phyloP scores from a whole-genome alignment of 1,140 invertebrate species.

The Monomorium pharaonis region DNA sequence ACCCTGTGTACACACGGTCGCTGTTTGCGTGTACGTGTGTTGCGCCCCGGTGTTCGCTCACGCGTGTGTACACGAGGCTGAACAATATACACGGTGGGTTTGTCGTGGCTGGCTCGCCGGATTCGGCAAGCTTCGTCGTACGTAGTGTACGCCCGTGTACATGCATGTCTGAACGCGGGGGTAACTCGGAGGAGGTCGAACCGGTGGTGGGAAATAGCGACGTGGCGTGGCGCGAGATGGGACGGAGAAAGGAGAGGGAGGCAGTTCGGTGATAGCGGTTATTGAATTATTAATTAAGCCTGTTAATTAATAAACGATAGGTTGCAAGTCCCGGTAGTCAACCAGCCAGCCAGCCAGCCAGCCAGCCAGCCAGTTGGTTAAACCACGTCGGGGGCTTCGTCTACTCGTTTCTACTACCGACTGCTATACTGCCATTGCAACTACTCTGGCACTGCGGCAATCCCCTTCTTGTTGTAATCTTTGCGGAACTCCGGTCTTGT shows the following conservation, averaged over 20 bases:
- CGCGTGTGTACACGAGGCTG: slow-evolving; percentile 12
- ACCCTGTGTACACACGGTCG: not conserved
- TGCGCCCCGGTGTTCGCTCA: not conserved
- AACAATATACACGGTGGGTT: slow-evolving; percentile 46
- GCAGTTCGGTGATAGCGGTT: slow-evolving; percentile 67
- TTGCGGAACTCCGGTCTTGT: slow-evolving; percentile 20
- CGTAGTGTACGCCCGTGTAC: slow-evolving; percentile 35
- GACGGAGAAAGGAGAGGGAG: not conserved
- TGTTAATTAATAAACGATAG: slow-evolving; percentile 80
- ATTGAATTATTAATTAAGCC: slow-evolving; percentile 81
- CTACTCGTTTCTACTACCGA: slow-evolving; percentile 40
- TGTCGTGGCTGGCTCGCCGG: slow-evolving; percentile 21
- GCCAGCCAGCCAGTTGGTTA: not conserved
- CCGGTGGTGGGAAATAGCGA: slow-evolving; percentile 44
- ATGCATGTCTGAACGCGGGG: slow-evolving; percentile 7
- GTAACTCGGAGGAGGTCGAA: slow-evolving; percentile 15
- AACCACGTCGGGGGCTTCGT: not conserved
- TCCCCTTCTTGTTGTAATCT: not conserved
- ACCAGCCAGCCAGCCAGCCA: slow-evolving; percentile 32
- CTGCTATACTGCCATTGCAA: not conserved
- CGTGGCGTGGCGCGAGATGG: not conserved
- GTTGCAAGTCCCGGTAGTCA: slow-evolving; percentile 54
- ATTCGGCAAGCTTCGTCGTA: slow-evolving; percentile 54
- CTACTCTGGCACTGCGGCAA: not conserved
- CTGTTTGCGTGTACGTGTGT: not conserved